Base-by-base conservation (phyloP, 2,888 invertebrate species). In the Meteorus colon region DNA sequence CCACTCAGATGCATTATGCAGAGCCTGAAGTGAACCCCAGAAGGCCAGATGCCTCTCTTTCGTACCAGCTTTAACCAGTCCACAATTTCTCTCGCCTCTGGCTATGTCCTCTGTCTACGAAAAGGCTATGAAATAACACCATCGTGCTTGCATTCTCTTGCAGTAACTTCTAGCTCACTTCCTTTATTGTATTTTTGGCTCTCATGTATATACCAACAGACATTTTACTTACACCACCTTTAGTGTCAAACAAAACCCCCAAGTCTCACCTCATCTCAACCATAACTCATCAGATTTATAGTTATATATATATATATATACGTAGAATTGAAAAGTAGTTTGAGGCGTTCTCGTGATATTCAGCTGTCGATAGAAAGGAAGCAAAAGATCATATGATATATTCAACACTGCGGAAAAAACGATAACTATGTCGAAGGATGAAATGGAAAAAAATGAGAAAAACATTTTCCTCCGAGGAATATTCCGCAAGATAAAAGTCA, bases 1-100 rank as follows among this genome's bases (percentile, higher is more conserved):
- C 84, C 8, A 55, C 82, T 80, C 78, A 81, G 84, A 87, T 88
- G 87, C 87, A 88, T 88, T 87, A 87, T 88, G 87, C 85, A 87
- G 83, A 84, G 83, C 81, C 84, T 81, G 81, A 78, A 70, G 74
- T 76, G 73, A 19, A 55, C 55, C 55, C 55, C 6, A 24, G 19
- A 55, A 55, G 63, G 70, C 74, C 80, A 77, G 77, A 76, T 75
- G 75, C 71, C 37, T 45, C 75, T 62, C 75, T 62, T 81, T 67
- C 74, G 72, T 72, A 75, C 68, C 65, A 51, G 62, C 74, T 51
- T 37, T 45, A 72, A 37, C 24, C 31, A 31, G 27, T 29, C 37
- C 65, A 69, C 48, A 66, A 34, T 37, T 74, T 59, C 70, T 34
- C 55, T 19, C 70, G 59, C 70, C 72, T 72, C 60, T 69, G 60